phyloP scores from a whole-genome alignment of 37 sponge, comb jelly and placozoan genomes.

The Chondrilla cf. caribensis region DNA sequence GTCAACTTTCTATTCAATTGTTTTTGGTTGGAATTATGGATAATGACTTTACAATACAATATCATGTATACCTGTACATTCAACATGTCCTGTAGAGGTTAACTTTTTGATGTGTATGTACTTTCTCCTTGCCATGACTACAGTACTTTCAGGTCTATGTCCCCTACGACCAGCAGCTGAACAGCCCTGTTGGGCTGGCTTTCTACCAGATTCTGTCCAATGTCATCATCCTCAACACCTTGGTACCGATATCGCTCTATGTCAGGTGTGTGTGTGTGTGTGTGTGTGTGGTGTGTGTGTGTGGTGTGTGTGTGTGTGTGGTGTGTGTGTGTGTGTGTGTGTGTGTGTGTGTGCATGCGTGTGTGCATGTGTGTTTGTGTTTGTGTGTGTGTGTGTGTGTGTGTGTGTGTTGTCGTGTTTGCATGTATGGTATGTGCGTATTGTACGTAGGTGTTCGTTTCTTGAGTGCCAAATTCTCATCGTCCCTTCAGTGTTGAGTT shows the following conservation, averaged over 20 bases:
- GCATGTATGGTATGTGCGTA: too few relatives aligned
- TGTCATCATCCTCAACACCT: constrained; percentile 89
- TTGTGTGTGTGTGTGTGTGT: constrained; percentile 5
- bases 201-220: constrained; percentile 89
- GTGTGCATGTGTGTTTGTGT: constrained; percentile 8
- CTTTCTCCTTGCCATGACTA: neutral
- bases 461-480: too few relatives aligned
- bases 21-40: too few relatives aligned
- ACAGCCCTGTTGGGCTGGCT: constrained; percentile 58
- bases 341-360: neutral
- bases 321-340: constrained; percentile 18
- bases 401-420: neutral
- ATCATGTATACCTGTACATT: too few relatives aligned
- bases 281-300: constrained; percentile 22
- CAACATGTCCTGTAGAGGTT: too few relatives aligned
- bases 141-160: constrained; percentile 56
- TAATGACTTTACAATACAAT: too few relatives aligned
- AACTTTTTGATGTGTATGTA: too few relatives aligned
- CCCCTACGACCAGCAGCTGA: constrained; percentile 34
- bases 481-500: constrained; percentile 79
- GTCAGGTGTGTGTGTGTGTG: constrained; percentile 74
- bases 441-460: too few relatives aligned
- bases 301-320: constrained; percentile 4
- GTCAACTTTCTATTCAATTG: too few relatives aligned
- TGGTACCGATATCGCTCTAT: constrained; percentile 98